phyloP scores from a whole-genome alignment of 2,888 invertebrate species.

The Sturmia bella region DNA sequence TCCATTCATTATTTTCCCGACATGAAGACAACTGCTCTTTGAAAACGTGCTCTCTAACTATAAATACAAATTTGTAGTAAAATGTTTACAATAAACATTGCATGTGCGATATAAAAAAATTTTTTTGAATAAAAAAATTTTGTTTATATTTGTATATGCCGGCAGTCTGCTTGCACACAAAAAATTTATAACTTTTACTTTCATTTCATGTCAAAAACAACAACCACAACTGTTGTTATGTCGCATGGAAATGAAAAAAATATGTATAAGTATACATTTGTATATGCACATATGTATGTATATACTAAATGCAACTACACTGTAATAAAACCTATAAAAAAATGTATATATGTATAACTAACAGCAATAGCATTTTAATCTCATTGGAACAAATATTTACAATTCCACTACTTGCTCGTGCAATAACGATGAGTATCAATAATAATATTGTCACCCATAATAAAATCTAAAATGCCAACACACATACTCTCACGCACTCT shows the following conservation, averaged over 20 bases:
- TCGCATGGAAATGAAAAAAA: background rate
- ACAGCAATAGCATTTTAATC: constrained; percentile 26
- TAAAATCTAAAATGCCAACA: constrained; percentile 24
- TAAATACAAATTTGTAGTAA: constrained; percentile 33
- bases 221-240: constrained; percentile 43
- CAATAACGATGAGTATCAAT: constrained; percentile 53
- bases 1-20: constrained; percentile 6
- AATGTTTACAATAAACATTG: constrained; percentile 18
- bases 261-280: background rate
- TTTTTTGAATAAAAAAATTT: background rate
- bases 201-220: constrained; percentile 51
- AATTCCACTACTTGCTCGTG: constrained; percentile 14
- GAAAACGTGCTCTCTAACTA: constrained; percentile 6
- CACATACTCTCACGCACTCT: background rate
- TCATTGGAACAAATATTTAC: constrained; percentile 19
- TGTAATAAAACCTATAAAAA: constrained; percentile 19
- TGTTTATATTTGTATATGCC: constrained; percentile 13
- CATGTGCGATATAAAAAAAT: constrained; percentile 6
- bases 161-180: constrained; percentile 9
- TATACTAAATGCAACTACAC: background rate
- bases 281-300: background rate
- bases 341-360: constrained; percentile 40
- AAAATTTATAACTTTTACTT: constrained; percentile 59
- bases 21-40: constrained; percentile 20
- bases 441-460: constrained; percentile 60